Evolutionary conservation across 2,797 vertebrate genomes (phyloP).

Genomic region (Vireo griseus): DNA sequence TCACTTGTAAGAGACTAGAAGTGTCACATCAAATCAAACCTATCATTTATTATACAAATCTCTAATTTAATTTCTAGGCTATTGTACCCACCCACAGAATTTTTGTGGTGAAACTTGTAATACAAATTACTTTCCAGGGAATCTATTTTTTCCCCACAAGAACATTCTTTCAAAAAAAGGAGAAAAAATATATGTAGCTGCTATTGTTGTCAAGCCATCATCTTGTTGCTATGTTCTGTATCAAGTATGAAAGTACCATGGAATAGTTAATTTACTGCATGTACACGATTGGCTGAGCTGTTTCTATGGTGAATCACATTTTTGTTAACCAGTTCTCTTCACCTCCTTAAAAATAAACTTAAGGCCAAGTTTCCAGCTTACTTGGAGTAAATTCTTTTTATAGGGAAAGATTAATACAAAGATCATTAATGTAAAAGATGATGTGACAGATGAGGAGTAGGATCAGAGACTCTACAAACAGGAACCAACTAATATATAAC

Average conservation of each 20-base stretch:
- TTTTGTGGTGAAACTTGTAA: constrained; percentile 10
- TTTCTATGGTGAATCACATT: constrained; percentile 19
- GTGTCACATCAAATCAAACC: constrained; percentile 53
- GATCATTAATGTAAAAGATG: neutral
- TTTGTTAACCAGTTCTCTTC: neutral
- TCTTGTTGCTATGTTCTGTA: constrained; percentile 18
- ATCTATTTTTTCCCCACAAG: neutral
- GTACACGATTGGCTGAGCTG: neutral
- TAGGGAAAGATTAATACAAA: neutral
- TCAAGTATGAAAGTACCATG: neutral
- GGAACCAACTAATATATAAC: neutral
- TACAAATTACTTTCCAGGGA: constrained; percentile 19
- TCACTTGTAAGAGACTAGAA: constrained; percentile 33
- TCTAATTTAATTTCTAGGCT: constrained; percentile 47
- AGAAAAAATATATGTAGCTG: neutral
- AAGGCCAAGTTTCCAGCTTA: neutral
- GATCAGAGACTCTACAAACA: neutral
- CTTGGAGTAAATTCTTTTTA: neutral
- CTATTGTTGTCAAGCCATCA: constrained; percentile 25
- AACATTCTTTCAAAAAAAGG: neutral
- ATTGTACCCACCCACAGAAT: neutral
- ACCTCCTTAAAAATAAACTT: neutral
- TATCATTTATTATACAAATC: constrained; percentile 44
- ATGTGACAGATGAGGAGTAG: neutral
- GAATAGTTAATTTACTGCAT: constrained; percentile 3